Conservation (phyloP, 2,113 vertebrate genomes). For the Scomber japonicus region DNA sequence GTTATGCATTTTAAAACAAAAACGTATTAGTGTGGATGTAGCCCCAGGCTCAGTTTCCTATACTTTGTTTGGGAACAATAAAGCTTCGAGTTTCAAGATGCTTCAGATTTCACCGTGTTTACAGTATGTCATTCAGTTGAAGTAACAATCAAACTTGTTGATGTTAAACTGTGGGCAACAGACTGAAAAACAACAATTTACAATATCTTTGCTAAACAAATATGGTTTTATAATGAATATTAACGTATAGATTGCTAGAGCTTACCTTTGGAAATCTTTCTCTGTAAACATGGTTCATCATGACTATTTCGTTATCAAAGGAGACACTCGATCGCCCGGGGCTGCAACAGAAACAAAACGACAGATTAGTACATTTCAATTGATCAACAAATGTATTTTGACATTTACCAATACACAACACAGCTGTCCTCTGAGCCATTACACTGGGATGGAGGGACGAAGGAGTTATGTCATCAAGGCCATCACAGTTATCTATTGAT, state of each 20-base stretch:
- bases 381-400: neutral
- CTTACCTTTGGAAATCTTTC: constrained; percentile 97
- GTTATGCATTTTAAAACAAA: too few relatives aligned
- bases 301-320: constrained; percentile 96
- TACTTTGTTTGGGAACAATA: neutral
- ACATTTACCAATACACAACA: constrained; percentile 10
- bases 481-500: neutral
- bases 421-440: neutral
- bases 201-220: neutral
- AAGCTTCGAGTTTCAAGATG: too few relatives aligned
- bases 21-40: too few relatives aligned
- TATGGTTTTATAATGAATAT: neutral
- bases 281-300: constrained; percentile 99
- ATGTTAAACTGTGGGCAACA: neutral
- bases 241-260: neutral
- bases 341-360: constrained; percentile 78
- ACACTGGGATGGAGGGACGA: neutral
- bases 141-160: neutral
- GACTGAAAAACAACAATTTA: neutral
- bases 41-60: neutral
- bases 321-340: constrained; percentile 91
- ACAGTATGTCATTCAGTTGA: neutral
- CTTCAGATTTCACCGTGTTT: neutral
- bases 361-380: neutral
- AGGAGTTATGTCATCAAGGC: constrained; percentile 28